Evolutionary conservation across 2,113 vertebrate species (phyloP).

Genomic region (Calcarius ornatus): DNA sequence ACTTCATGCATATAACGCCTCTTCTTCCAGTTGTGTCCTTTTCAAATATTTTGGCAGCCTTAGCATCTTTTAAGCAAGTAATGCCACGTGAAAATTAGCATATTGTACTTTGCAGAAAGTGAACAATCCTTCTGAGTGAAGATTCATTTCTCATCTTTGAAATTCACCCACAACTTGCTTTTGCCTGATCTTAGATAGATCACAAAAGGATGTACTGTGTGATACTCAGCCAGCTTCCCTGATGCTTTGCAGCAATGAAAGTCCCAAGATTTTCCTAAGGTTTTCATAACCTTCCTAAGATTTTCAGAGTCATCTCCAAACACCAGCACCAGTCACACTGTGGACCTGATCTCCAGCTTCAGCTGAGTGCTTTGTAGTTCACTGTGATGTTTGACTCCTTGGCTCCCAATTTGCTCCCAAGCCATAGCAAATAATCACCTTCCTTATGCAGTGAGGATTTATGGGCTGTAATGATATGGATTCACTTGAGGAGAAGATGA

Average conservation of each 20-base stretch:
- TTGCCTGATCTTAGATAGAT: background rate
- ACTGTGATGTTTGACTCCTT: background rate
- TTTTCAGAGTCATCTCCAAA: background rate
- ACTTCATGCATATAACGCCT: slow-evolving; percentile 12
- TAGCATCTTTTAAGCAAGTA: background rate
- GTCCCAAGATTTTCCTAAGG: background rate
- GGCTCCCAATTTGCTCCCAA: background rate
- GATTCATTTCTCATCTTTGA: background rate
- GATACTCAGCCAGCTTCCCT: background rate
- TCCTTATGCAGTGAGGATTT: background rate
- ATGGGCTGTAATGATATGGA: background rate
- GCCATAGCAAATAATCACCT: background rate
- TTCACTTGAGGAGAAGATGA: background rate
- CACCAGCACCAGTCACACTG: background rate
- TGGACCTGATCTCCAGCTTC: background rate
- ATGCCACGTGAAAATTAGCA: background rate
- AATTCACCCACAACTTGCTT: background rate
- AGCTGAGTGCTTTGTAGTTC: background rate
- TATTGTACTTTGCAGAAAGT: slow-evolving; percentile 24
- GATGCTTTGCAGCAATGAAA: background rate
- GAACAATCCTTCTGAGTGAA: background rate
- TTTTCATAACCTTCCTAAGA: background rate
- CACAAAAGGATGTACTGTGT: background rate
- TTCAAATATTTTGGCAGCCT: slow-evolving; percentile 7
- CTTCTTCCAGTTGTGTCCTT: slow-evolving; percentile 39